phyloP scores from a whole-genome alignment of 2,797 vertebrate genomes.

The Anguilla pacifica region DNA sequence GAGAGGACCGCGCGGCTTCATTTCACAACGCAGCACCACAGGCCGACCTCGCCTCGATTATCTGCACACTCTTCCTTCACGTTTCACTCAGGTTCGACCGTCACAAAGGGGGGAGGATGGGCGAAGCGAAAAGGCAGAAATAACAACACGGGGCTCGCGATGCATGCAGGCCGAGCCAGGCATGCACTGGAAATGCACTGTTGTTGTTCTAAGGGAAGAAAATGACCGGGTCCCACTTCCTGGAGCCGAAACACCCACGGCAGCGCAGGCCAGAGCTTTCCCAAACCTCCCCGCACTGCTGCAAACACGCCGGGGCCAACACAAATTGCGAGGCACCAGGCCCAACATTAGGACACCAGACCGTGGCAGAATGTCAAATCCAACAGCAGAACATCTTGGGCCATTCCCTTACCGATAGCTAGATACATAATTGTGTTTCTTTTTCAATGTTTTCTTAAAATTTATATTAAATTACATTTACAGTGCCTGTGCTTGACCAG shows the following conservation, averaged over 20 bases:
- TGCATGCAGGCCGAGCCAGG: conserved; percentile 60
- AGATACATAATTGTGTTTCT: not conserved
- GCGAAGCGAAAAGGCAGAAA: conserved; percentile 29
- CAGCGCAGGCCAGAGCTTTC: conserved; percentile 53
- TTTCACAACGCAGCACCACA: conserved; percentile 57
- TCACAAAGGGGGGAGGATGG: conserved; percentile 50
- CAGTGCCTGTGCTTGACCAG: conserved; percentile 48
- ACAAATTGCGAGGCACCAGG: not conserved
- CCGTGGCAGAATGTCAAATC: not conserved
- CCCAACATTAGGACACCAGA: not conserved
- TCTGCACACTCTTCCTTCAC: conserved; percentile 70
- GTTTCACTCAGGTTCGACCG: conserved; percentile 47
- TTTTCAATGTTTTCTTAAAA: not conserved
- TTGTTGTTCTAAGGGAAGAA: conserved; percentile 70
- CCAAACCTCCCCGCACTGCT: not conserved
- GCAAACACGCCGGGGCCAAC: not conserved
- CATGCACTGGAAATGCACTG: conserved; percentile 55
- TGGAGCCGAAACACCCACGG: conserved; percentile 68
- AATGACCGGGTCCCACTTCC: conserved; percentile 70
- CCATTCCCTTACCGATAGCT: not conserved
- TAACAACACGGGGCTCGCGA: conserved; percentile 50
- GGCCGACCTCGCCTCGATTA: conserved; percentile 58
- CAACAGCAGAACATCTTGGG: not conserved
- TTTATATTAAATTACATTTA: conserved; percentile 11
- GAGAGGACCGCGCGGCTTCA: conserved; percentile 54